A percentile compares a stretch with the other conserved stretches of the same genome.
Conservation (phyloP, 2,888 invertebrate genomes). For the Leptinotarsa rubiginosa region DNA sequence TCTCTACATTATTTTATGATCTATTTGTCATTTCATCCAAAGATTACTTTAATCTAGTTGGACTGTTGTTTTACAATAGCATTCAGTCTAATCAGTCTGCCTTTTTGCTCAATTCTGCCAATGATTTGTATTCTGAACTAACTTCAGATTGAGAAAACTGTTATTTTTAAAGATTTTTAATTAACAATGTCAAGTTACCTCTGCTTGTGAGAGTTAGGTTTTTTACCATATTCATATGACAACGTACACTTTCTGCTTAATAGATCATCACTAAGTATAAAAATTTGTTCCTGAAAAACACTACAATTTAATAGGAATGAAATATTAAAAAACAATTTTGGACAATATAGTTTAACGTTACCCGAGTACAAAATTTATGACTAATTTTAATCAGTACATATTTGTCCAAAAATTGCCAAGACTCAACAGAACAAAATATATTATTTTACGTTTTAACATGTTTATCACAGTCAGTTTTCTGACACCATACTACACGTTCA, state of each 20-base stretch:
- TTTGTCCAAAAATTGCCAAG: constrained; percentile 24
- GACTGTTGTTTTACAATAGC: too few relatives aligned
- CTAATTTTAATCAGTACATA: constrained; percentile 21
- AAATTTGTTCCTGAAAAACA: not conserved
- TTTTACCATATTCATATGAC: not conserved
- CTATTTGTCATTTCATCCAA: too few relatives aligned
- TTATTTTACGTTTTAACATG: constrained; percentile 45
- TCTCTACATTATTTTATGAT: too few relatives aligned
- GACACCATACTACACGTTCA: constrained; percentile 38
- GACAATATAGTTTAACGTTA: constrained; percentile 19
- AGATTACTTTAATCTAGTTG: too few relatives aligned
- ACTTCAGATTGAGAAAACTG: too few relatives aligned
- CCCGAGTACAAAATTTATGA: constrained; percentile 26
- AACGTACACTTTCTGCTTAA: not conserved
- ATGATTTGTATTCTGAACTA: too few relatives aligned
- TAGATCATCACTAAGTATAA: not conserved
- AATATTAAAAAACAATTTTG: constrained; percentile 4
- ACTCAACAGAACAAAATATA: constrained; percentile 35
- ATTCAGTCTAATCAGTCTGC: too few relatives aligned
- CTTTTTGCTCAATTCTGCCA: too few relatives aligned
- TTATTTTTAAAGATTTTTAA: too few relatives aligned
- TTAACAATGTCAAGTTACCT: too few relatives aligned
- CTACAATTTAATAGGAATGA: constrained; percentile 9
- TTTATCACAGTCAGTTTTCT: constrained; percentile 54
- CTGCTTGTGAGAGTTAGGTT: too few relatives aligned